Evolutionary conservation across 2,888 invertebrate species (phyloP), one percentile per base, ranked within the genome.

Genomic region (Criorhina ranunculi): DNA sequence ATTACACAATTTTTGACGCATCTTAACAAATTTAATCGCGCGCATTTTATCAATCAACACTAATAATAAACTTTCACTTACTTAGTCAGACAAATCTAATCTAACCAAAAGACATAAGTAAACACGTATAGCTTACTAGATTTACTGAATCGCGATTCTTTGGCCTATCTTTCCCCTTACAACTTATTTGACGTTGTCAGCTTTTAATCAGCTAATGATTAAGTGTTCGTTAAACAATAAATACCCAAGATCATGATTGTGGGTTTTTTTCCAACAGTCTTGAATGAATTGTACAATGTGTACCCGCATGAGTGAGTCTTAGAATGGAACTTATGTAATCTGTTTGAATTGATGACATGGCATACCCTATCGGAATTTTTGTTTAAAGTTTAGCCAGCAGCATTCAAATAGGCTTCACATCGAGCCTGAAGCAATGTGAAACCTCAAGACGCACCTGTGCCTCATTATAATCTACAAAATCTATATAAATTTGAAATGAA

Each of bases 1-100:
- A 24, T 24, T 24, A 24, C 24, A 1, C 24, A 24, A 24, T 24
- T 24, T 24, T 24, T 24, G 2, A 24, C 24, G 1, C 24, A 4
- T 24, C 24, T 24, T 24, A n/a, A n/a, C 4, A 24, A 24, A 4
- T 24, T n/a, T n/a, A n/a, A n/a, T n/a, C n/a, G n/a, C n/a, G n/a
- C 24, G 4, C 24, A 24, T 24, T 24, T 24, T 3, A 24, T 24
- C 24, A 24, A 24, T 24, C 4, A 24, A 24, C 24, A 24, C 24
- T 24, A 24, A 6, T 12, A 8, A n/a, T 33, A 6, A 9, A 49
- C 51, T 53, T 53, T 53, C n/a, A 15, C 53, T 53, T 31, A 31
- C 31, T 53, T 31, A 31, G 31, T 31, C 53, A 31, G 53, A 31
- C 17, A n/a, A 17, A 35, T 55, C 55, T 55, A 55, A 55, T 55